Conservation (phyloP, 1,140 invertebrate genomes). For the Schlechtendalia chinensis region DNA sequence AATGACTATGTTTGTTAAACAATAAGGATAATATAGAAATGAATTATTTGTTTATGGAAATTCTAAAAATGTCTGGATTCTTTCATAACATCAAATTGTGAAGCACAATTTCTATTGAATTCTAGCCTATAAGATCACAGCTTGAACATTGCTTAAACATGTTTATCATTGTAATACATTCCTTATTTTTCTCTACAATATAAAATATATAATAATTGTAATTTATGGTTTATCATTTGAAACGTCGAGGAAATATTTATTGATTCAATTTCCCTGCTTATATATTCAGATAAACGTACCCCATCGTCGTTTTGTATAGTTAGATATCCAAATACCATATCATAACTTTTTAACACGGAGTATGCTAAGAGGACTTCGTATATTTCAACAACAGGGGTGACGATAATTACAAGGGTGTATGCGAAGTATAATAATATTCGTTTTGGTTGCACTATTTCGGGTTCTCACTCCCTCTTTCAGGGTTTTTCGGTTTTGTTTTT, state of each 20-base stretch:
- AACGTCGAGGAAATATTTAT: background rate
- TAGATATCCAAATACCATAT: constrained; percentile 45
- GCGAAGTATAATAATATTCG: constrained; percentile 43
- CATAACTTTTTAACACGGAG: constrained; percentile 43
- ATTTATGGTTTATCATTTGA: background rate
- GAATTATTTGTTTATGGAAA: background rate
- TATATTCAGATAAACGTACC: constrained; percentile 5
- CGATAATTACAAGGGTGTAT: constrained; percentile 48
- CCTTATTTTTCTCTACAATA: background rate
- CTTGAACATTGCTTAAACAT: too few species aligned
- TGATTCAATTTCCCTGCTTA: constrained; percentile 7
- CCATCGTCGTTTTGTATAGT: background rate
- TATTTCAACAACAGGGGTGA: constrained; percentile 38
- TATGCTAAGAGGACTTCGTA: constrained; percentile 29
- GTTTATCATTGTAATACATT: too few species aligned
- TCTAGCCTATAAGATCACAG: background rate
- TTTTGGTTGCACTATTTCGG: constrained; percentile 33
- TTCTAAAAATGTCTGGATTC: background rate
- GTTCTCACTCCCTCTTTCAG: constrained; percentile 28
- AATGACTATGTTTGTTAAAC: too few species aligned
- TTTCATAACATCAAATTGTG: background rate
- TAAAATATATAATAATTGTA: background rate
- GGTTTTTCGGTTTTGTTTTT: constrained; percentile 38
- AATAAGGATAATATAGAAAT: too few species aligned
- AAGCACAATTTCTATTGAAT: background rate